Evolutionary conservation across 2,113 vertebrate species (phyloP).

Genomic region (Rhipidura dahli): DNA sequence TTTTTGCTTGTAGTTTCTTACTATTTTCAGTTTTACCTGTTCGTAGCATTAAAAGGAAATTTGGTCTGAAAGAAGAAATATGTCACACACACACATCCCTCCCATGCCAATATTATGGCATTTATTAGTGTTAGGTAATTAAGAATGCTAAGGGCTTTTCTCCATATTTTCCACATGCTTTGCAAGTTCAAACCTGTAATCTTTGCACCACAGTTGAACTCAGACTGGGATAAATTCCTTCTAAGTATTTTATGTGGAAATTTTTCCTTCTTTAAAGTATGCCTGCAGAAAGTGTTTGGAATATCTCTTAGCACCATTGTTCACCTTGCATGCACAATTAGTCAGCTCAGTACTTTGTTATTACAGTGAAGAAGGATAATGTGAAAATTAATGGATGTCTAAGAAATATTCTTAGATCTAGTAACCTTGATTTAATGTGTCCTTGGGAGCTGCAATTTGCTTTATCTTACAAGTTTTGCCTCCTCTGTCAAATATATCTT

Average conservation of each 20-base stretch:
- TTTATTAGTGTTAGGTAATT: neutral
- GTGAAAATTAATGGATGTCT: conserved; percentile 11
- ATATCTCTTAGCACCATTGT: neutral
- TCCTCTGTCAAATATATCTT: neutral
- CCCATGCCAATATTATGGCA: accelerated
- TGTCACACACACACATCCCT: neutral
- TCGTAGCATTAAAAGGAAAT: neutral
- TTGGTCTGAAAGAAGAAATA: neutral
- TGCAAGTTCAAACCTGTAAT: neutral
- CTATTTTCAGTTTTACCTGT: neutral
- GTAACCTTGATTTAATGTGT: conserved; percentile 44
- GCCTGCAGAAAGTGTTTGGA: neutral
- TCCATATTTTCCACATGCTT: neutral
- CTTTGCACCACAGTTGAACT: neutral
- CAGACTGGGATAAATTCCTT: neutral
- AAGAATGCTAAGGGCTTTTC: neutral
- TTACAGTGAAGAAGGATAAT: conserved; percentile 34
- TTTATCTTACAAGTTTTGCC: conserved; percentile 18
- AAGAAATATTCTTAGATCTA: conserved; percentile 6
- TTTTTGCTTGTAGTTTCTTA: neutral
- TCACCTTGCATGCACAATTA: conserved; percentile 14
- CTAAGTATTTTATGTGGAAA: neutral
- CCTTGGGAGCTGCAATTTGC: neutral
- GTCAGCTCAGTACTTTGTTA: neutral
- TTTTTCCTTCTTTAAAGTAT: neutral